Conservation (phyloP, 2,888 invertebrate species). For the Caenorhabditis drosophilae region DNA sequence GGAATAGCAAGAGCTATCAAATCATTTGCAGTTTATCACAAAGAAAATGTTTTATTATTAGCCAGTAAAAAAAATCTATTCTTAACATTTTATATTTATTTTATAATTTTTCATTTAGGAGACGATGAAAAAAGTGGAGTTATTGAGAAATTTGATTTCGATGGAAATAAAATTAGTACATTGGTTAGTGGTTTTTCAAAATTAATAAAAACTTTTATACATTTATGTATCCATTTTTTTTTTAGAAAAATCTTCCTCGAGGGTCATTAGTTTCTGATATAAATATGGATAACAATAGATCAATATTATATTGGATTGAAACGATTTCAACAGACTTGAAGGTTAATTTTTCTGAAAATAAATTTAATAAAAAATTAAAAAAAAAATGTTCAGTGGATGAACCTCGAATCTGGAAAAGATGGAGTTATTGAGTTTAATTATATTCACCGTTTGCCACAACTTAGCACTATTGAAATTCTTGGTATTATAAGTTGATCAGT, state of each 20-base stretch:
- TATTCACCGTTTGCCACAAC: not conserved
- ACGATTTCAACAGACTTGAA: not conserved
- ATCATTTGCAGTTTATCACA: conserved; percentile 2
- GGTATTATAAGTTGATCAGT: not conserved
- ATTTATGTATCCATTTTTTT: no score
- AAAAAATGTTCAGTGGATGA: not conserved
- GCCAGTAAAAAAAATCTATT: no score
- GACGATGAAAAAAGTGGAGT: not conserved
- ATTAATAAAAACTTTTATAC: no score
- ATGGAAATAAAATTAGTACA: not conserved
- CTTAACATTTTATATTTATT: no score
- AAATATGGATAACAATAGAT: not conserved
- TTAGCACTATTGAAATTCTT: not conserved
- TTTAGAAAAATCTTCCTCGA: no score
- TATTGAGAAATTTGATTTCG: not conserved
- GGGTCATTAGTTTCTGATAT: not conserved
- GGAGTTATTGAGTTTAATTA: not conserved
- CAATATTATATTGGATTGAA: conserved; percentile 1
- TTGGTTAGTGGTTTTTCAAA: not conserved
- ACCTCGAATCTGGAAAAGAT: not conserved
- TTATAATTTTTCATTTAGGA: no score
- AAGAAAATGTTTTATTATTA: not conserved
- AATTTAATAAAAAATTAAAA: no score
- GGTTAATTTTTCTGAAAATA: not conserved
- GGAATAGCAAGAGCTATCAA: not conserved